These are phyloP conservation scores for Chrysogorgia sp. DNA, from an alignment of 92 coral and sea anemone species.

Conservation along the genomic window DNA sequence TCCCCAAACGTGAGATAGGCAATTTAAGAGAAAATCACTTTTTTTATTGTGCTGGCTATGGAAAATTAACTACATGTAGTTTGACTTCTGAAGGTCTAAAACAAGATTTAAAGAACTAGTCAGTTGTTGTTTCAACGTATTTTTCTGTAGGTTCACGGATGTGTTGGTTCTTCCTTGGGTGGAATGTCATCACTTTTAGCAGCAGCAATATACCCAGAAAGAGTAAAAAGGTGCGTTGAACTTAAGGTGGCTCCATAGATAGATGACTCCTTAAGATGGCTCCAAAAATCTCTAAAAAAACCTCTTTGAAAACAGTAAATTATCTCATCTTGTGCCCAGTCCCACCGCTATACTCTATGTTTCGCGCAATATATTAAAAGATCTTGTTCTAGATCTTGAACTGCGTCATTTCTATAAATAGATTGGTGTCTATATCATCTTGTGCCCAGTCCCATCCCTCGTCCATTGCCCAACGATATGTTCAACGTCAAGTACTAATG, in stretches of 20 bases:
- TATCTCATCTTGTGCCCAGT: no score
- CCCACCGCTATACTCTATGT: neutral
- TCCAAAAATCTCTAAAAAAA: no score
- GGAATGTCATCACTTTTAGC: constrained; percentile 87
- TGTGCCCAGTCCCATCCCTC: constrained; percentile 97
- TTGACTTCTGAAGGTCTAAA: no score
- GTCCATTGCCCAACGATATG: constrained; percentile 90
- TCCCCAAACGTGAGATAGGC: no score
- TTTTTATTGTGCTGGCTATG: no score
- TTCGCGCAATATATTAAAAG: neutral
- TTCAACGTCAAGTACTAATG: constrained; percentile 91
- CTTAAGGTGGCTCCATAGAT: neutral
- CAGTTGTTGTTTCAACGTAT: neutral
- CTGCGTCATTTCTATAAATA: constrained; percentile 7
- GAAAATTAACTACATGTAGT: no score
- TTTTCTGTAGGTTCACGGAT: constrained; percentile 71
- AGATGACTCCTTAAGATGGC: neutral
- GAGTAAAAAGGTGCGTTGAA: constrained; percentile 70
- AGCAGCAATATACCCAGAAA: constrained; percentile 82
- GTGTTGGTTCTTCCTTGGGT: constrained; percentile 90
- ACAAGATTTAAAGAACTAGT: no score
- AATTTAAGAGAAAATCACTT: no score
- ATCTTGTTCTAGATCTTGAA: neutral
- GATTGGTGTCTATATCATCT: constrained; percentile 86
- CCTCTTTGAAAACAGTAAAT: neutral